phyloP scores from a whole-genome alignment of 1,140 invertebrate genomes.

The Drosophila pseudoananassae region DNA sequence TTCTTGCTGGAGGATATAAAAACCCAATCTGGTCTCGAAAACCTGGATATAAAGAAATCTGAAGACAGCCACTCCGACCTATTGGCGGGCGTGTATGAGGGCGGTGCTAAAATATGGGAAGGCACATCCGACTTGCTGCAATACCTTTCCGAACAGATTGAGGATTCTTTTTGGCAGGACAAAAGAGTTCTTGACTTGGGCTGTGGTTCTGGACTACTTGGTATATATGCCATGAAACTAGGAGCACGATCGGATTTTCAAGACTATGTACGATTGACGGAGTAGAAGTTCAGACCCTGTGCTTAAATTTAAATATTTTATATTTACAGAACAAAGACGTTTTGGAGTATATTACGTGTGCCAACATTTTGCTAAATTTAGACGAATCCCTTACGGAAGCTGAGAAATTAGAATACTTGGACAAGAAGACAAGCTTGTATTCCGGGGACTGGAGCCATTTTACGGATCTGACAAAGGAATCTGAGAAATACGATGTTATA shows the following conservation, averaged over 20 bases:
- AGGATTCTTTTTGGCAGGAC: constrained; percentile 36
- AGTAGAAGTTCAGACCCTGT: constrained; percentile 3
- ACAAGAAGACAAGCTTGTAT: constrained; percentile 87
- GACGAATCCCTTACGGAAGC: constrained; percentile 83
- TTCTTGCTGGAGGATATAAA: constrained; percentile 73
- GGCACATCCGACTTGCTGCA: constrained; percentile 91
- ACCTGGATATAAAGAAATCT: constrained; percentile 85
- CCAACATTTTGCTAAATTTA: constrained; percentile 90
- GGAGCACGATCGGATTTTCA: constrained; percentile 92
- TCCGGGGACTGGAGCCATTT: constrained; percentile 92
- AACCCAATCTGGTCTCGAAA: constrained; percentile 65
- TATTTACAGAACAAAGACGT: constrained; percentile 71
- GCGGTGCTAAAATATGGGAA: constrained; percentile 95
- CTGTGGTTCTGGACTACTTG: constrained; percentile 93
- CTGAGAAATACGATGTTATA: constrained; percentile 91
- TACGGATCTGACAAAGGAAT: constrained; percentile 84
- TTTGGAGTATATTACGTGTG: constrained; percentile 87
- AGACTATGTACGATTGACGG: constrained; percentile 91
- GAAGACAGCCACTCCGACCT: constrained; percentile 90
- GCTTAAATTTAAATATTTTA: constrained; percentile 20
- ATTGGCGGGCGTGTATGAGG: constrained; percentile 90
- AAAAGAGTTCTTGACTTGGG: constrained; percentile 91
- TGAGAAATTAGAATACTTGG: constrained; percentile 78
- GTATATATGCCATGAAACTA: constrained; percentile 88
- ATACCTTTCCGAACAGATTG: constrained; percentile 85